A percentile compares a stretch with the other conserved stretches of the same genome.
phyloP scores from a whole-genome alignment of 37 sponge, comb jelly and placozoan species.

The Hormiphora californensis region DNA sequence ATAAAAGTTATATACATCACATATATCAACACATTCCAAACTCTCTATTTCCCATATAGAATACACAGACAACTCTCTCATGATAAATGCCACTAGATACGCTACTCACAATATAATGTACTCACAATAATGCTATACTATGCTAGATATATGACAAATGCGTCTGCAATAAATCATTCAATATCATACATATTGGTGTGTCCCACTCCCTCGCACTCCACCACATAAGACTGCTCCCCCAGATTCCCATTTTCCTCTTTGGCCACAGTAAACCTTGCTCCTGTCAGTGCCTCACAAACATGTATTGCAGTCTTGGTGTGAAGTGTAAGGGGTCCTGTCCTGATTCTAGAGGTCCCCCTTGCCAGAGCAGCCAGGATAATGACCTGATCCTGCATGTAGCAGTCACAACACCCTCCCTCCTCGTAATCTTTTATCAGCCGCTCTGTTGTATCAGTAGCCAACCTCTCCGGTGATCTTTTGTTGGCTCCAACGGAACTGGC shows the following conservation, averaged over 20 bases:
- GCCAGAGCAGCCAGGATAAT: constrained; percentile 88
- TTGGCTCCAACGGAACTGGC: constrained; percentile 65
- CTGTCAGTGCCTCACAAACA: constrained; percentile 61
- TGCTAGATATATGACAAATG: no score
- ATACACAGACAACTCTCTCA: no score
- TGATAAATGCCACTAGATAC: no score
- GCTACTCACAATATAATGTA: no score
- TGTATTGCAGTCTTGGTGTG: constrained; percentile 93
- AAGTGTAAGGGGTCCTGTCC: constrained; percentile 80
- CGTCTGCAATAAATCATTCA: neutral
- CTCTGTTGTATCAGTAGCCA: constrained; percentile 61
- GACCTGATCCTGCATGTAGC: constrained; percentile 81
- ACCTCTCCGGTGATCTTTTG: constrained; percentile 59
- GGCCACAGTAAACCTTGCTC: constrained; percentile 43
- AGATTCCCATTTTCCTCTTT: neutral
- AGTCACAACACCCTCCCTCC: constrained; percentile 79
- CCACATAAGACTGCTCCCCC: neutral
- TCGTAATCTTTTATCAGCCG: constrained; percentile 56
- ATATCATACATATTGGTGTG: neutral
- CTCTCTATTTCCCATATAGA: no score
- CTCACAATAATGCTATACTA: no score
- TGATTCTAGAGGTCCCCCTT: constrained; percentile 66
- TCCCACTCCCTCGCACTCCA: neutral
- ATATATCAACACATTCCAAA: no score
- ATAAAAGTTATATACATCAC: no score